Conservation (phyloP, 2,113 vertebrate species). For the Eptesicus fuscus region DNA sequence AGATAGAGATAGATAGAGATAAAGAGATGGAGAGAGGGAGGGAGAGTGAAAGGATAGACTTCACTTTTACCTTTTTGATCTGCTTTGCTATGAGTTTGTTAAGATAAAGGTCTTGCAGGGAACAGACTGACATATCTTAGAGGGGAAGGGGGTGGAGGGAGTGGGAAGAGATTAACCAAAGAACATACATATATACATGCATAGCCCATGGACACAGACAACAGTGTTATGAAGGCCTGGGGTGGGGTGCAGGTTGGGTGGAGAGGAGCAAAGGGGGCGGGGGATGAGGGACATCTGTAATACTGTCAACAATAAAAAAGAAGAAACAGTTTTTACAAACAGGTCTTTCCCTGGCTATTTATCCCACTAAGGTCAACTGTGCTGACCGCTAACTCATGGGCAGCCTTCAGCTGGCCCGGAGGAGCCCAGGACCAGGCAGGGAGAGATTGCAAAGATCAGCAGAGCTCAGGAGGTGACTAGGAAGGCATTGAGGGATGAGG, state of each 20-base stretch:
- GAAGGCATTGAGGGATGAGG: neutral
- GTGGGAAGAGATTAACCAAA: neutral
- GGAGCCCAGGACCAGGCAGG: neutral
- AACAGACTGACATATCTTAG: neutral
- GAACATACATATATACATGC: neutral
- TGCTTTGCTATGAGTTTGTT: neutral
- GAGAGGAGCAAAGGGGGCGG: neutral
- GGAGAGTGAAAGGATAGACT: neutral
- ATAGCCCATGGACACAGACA: neutral
- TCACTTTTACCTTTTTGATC: neutral
- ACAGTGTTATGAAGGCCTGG: neutral
- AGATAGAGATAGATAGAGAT: neutral
- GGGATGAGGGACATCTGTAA: neutral
- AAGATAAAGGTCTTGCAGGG: neutral
- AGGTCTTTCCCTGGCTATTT: neutral
- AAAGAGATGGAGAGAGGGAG: neutral
- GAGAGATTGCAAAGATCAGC: neutral
- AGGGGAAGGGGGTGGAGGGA: no score
- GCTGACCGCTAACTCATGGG: neutral
- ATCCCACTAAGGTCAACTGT: neutral
- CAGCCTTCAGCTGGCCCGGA: neutral
- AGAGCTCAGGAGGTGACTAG: neutral
- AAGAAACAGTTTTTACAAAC: neutral
- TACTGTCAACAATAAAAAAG: neutral
- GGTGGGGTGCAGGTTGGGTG: neutral